Evolutionary conservation across 2,888 invertebrate species (phyloP).

Genomic region (Leptarthrus brevirostris): DNA sequence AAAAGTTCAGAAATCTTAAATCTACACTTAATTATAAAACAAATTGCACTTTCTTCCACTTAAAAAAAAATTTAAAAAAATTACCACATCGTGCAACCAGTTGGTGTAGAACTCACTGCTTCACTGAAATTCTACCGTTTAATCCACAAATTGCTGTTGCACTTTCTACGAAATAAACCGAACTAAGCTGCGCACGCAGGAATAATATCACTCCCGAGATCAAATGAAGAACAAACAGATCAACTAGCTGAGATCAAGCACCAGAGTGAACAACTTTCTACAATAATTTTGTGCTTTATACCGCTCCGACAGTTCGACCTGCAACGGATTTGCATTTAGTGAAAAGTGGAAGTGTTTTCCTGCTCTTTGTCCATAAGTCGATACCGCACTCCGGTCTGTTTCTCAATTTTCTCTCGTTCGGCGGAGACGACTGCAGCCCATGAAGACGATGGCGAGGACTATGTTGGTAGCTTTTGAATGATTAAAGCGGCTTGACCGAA

Average conservation of each 20-base stretch:
- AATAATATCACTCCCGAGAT: background rate
- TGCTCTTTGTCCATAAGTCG: background rate
- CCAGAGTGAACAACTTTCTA: constrained; percentile 65
- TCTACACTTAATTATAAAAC: constrained; percentile 15
- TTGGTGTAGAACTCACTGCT: constrained; percentile 2
- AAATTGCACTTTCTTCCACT: background rate
- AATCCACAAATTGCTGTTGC: constrained; percentile 24
- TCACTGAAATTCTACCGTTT: background rate
- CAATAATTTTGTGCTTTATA: constrained; percentile 64
- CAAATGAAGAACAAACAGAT: constrained; percentile 1
- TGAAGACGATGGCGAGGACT: too few species aligned
- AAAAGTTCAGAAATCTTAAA: too few species aligned
- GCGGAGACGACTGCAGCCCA: too few species aligned
- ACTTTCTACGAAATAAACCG: constrained; percentile 6
- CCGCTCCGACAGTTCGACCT: constrained; percentile 53
- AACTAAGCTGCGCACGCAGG: constrained; percentile 13
- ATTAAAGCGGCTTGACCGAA: too few species aligned
- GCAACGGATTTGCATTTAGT: constrained; percentile 35
- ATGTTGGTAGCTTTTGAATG: too few species aligned
- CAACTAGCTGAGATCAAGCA: constrained; percentile 57
- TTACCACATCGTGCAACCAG: constrained; percentile 24
- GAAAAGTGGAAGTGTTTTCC: constrained; percentile 39
- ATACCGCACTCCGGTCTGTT: background rate
- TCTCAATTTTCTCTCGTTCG: background rate
- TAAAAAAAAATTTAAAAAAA: constrained; percentile 11